Evolutionary conservation across 2,113 vertebrate species (phyloP).

Genomic region (Arenaria interpres): DNA sequence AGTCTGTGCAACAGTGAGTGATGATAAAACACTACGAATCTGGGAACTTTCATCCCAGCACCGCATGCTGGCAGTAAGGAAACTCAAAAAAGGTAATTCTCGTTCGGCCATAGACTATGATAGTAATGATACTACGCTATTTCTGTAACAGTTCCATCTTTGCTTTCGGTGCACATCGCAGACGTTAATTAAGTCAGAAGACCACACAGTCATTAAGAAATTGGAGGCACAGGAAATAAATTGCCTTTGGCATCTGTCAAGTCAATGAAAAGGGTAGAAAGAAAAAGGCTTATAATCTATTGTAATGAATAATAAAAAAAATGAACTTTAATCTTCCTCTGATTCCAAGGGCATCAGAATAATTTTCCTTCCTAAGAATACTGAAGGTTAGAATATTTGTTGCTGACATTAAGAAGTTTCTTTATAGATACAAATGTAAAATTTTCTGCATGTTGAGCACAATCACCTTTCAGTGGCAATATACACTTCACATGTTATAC

Average conservation of each 20-base stretch:
- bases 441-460: background rate
- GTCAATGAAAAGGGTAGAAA: background rate
- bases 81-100: slow-evolving; percentile 92
- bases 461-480: background rate
- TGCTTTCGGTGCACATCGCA: background rate
- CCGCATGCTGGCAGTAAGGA: slow-evolving; percentile 96
- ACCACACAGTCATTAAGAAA: background rate
- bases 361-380: background rate
- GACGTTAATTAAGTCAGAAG: background rate
- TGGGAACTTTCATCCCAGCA: slow-evolving; percentile 96
- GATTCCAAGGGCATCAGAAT: background rate
- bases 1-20: slow-evolving; percentile 94
- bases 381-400: background rate
- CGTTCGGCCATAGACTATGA: background rate
- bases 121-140: background rate
- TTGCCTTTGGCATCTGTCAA: slow-evolving; percentile 20
- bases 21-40: slow-evolving; percentile 94
- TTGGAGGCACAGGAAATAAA: background rate
- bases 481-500: background rate
- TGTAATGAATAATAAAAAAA: background rate
- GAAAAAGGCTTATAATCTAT: background rate
- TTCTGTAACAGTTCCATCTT: background rate
- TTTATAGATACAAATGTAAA: background rate
- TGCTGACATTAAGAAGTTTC: background rate
- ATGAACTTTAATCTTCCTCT: background rate